phyloP scores from a whole-genome alignment of 2,797 vertebrate species.

The Hybognathus amarus region DNA sequence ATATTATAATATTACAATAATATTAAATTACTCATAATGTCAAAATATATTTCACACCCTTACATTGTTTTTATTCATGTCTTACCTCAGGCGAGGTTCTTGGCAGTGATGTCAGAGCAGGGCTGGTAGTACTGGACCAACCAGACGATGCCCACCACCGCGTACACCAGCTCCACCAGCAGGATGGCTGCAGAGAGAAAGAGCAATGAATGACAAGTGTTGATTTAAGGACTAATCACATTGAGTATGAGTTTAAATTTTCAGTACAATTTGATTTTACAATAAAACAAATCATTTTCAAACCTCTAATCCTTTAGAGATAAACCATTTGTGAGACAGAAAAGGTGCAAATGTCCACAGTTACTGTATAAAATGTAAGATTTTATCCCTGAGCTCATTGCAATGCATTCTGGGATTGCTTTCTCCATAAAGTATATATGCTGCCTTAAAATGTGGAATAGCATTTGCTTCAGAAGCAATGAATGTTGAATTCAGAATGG shows the following conservation, averaged over 20 bases:
- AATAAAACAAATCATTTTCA: background rate
- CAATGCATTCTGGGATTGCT: background rate
- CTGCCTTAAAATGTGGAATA: background rate
- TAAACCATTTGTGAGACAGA: background rate
- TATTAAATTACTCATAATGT: background rate
- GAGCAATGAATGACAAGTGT: background rate
- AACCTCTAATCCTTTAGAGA: background rate
- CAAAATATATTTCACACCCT: background rate
- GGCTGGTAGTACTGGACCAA: slow-evolving; percentile 96
- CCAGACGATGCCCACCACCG: slow-evolving; percentile 97
- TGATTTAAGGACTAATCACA: background rate
- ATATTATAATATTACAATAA: background rate
- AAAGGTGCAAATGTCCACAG: background rate
- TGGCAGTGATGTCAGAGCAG: slow-evolving; percentile 95
- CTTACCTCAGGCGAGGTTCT: slow-evolving; percentile 95
- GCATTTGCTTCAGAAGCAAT: background rate
- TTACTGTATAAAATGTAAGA: background rate
- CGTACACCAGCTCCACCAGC: slow-evolving; percentile 95
- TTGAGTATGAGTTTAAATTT: background rate
- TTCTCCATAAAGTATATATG: background rate
- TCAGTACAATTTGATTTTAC: background rate
- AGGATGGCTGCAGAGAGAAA: slow-evolving; percentile 83
- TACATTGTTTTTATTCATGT: background rate
- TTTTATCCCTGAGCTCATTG: too few species aligned
- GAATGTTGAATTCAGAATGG: background rate